Evolutionary conservation across 2,888 invertebrate species (phyloP).

Genomic region (Apamea monoglypha): DNA sequence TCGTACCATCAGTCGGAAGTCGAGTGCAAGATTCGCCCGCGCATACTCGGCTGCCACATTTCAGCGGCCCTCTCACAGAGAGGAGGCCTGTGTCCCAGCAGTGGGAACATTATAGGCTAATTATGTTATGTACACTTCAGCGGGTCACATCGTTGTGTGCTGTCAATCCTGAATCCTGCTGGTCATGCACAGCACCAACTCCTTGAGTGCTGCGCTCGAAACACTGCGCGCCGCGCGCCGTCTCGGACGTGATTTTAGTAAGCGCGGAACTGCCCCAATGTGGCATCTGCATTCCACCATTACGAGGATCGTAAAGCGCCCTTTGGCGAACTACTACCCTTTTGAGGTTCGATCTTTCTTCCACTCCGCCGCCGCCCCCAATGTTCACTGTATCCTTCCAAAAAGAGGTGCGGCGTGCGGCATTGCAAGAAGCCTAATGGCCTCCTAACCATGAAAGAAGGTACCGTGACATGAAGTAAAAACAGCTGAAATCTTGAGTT

Average conservation of each 20-base stretch:
- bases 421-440: background rate
- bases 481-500: background rate
- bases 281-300: background rate
- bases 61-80: too few relatives aligned
- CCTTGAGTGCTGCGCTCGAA: background rate
- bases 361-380: too few relatives aligned
- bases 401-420: background rate
- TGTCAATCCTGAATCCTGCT: background rate
- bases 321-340: background rate
- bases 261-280: background rate
- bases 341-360: background rate
- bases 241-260: background rate
- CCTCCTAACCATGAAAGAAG: background rate
- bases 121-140: too few relatives aligned
- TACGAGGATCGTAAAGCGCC: background rate
- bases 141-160: background rate
- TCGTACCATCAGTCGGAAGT: background rate
- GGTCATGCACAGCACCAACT: too few relatives aligned
- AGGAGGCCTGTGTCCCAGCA: too few relatives aligned
- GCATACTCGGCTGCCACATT: background rate
- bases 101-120: too few relatives aligned
- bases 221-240: too few relatives aligned
- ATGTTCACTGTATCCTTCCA: background rate
- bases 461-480: background rate
- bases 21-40: background rate